These are phyloP conservation scores for Sycophila texana DNA, from an alignment of 2,888 invertebrate species.

Conservation along the genomic window DNA sequence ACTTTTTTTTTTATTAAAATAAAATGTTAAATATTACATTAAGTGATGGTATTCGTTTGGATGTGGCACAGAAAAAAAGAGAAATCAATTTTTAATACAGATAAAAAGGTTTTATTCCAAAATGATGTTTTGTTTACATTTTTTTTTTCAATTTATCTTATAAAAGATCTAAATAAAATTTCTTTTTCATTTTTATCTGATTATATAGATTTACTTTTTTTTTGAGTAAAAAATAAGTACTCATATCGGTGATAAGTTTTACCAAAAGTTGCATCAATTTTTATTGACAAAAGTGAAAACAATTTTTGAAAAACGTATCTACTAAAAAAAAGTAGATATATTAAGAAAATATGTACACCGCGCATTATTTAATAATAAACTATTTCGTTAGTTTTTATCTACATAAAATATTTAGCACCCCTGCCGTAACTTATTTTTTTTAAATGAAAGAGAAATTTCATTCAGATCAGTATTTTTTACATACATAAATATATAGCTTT, in stretches of 20 bases:
- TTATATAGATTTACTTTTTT: not conserved
- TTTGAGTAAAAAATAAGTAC: not conserved
- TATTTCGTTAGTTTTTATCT: constrained; percentile 1
- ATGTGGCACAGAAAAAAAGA: not conserved
- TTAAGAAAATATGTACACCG: not conserved
- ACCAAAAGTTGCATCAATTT: not conserved
- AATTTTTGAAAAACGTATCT: not conserved
- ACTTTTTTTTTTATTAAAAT: not conserved
- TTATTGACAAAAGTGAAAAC: not conserved
- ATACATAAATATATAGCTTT: constrained; percentile 22
- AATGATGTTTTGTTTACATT: constrained; percentile 7
- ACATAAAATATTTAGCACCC: too few species aligned
- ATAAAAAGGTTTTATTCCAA: constrained; percentile 42
- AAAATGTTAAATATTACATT: not conserved
- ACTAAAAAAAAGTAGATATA: not conserved
- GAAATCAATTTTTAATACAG: not conserved
- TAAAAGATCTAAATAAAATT: not conserved
- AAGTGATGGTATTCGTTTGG: not conserved
- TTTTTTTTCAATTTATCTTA: not conserved
- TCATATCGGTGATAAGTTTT: not conserved
- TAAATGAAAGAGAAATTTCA: constrained; percentile 37
- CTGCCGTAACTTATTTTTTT: not conserved
- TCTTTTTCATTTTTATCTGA: not conserved
- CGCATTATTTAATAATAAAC: not conserved
- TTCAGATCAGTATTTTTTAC: constrained; percentile 25